Evolutionary conservation across 1,140 invertebrate species (phyloP).

Genomic region (Cryptotermes secundus): DNA sequence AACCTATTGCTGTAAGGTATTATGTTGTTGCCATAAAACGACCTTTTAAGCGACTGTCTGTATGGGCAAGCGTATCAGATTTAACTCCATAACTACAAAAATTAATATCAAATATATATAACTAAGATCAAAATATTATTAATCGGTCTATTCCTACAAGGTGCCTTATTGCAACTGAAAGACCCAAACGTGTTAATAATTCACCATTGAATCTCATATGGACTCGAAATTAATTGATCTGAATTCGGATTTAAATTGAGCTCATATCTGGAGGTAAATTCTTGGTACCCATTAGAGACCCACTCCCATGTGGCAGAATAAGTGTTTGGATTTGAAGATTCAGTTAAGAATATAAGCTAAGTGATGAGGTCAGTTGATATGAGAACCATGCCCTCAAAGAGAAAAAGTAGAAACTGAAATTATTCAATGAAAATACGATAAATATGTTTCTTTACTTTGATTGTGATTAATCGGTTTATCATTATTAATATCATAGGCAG

Average conservation of each 20-base stretch:
- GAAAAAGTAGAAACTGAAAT: neutral
- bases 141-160: neutral
- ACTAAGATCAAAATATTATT: too few species aligned
- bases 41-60: too few species aligned
- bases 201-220: neutral
- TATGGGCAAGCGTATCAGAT: too few species aligned
- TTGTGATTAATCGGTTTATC: neutral
- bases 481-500: neutral
- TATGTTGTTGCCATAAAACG: too few species aligned
- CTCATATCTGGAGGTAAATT: neutral
- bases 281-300: conserved; percentile 2
- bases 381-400: neutral
- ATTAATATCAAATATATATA: too few species aligned
- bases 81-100: too few species aligned
- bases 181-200: neutral
- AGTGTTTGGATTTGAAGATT: neutral
- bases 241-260: neutral
- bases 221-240: neutral
- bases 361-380: neutral
- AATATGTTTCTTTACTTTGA: neutral
- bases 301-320: neutral
- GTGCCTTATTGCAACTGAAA: neutral
- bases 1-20: too few species aligned
- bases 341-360: neutral
- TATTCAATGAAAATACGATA: neutral